Evolutionary conservation across 2,797 vertebrate species (phyloP).

Genomic region (Pangasius macronema): DNA sequence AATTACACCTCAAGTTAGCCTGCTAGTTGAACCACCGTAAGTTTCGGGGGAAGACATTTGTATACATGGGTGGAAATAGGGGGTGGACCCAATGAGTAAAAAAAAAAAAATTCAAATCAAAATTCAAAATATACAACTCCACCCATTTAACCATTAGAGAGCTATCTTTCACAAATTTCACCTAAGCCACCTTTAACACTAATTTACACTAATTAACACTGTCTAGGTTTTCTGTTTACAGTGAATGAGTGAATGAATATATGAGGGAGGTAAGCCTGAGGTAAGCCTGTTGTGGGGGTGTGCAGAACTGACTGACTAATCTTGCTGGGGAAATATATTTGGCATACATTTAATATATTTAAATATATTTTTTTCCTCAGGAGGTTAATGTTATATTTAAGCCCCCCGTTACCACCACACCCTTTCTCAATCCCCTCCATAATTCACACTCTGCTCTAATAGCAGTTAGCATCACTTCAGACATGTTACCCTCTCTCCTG

Average conservation of each 20-base stretch:
- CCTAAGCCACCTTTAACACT: neutral
- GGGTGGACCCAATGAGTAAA: neutral
- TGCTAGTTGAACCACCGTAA: neutral
- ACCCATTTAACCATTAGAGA: neutral
- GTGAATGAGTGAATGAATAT: neutral
- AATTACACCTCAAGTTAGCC: neutral
- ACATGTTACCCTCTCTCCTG: neutral
- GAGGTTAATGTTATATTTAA: neutral
- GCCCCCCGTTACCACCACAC: neutral
- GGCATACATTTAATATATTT: neutral
- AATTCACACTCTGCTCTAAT: neutral
- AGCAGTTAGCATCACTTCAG: neutral
- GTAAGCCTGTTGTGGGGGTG: neutral
- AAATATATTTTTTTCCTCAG: neutral
- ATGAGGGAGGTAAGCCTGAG: neutral
- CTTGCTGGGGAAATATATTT: neutral
- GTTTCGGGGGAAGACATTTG: neutral
- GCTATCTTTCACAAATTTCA: neutral
- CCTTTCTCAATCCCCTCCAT: neutral
- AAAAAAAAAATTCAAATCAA: neutral
- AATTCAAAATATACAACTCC: neutral
- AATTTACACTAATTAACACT: neutral
- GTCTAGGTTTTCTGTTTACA: neutral
- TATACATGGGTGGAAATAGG: neutral
- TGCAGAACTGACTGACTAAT: too few species aligned